Evolutionary conservation across 2,888 invertebrate species (phyloP), one percentile per base, ranked within the genome.

Genomic region (Heterodera filipjevi): DNA sequence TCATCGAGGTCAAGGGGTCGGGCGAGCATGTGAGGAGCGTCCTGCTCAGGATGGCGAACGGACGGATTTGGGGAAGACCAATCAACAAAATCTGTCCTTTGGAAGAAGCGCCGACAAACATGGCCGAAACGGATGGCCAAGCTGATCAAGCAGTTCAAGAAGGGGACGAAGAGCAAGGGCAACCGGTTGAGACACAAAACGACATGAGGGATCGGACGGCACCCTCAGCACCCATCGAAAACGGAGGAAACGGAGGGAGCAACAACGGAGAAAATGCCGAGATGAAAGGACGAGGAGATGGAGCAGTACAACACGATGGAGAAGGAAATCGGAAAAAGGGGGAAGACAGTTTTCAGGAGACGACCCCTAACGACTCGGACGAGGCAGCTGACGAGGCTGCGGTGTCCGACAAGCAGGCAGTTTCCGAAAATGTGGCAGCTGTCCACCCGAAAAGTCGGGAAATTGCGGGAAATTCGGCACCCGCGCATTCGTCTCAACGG

Each of bases 71-170:
- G 22, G 59, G 49, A 16, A 3, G 72, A n/a, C 72, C 72, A 1
- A 22, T 72, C 19, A 72, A 72, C 19, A 49, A 35, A 53, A 22
- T 72, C 1, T 72, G 30, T 33, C 72, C 72, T 0, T 35, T 72
- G 3, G 72, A 71, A 33, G 35, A 32, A 35, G 19, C 32, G 19
- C 32, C 16, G 39, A 6, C 39, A 39, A 39, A 39, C 6, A 39
- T 0, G 39, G 39, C 39, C 39, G 53, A 53, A 32, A 14, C 22
- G 53, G 53, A 53, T 19, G 53, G 22, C 6, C 53, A 32, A 32
- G 53, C 22, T 12, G 39, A 39, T 53, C 53, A 53, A 22, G 53
- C 19, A 19, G n/a, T 53, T 2, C 53, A n/a, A 6, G 53, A 6
- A 53, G 19, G 53, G 22, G 2, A 22, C 1, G 53, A 19, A 12